Base-by-base conservation (phyloP, 2,888 invertebrate species). In the Lomographa bimaculata region DNA sequence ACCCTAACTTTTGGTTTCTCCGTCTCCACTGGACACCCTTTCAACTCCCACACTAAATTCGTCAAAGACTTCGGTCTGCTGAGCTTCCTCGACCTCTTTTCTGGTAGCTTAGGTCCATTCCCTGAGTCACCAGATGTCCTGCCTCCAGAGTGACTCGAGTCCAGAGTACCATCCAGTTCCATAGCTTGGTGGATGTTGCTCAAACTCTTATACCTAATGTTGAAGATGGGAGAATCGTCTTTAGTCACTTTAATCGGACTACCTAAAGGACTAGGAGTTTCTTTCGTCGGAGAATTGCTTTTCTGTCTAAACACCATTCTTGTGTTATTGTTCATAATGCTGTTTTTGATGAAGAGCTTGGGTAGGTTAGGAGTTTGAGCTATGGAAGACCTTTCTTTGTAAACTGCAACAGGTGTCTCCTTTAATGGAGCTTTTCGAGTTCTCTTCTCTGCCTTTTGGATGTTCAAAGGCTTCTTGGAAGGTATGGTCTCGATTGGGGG, bases 401-500 rank as follows among this genome's bases (percentile, higher is more conserved):
- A 91, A 16, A 87, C 89, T 34, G 81, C 90, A 26, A 91, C 87
- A 3, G 89, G 85, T 0, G 89, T 77, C 52, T 92, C 92, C 60
- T 92, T 91, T 2, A 84, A 64, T 5, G 89, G 83, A 34, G 92
- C 91, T 67, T 92, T 92, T 45, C 95, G 91, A 42, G 95, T 94
- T 58, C 95, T 84, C 66, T 96, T 96, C 71, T 95, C 96, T 4
- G 92, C 92, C 69, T 92, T 90, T 53, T 82, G 89, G 1, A 68
- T 57, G 58, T 84, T 82, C 1, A 86, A 54, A 8, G 93, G 90
- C 75, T 95, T 95, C 76, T 95, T 95, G 19, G 95, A 93, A 0
- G 97, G 97, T 61, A 97, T 97, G 0, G 97, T 97, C 85, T 97
- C 96, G 63, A 97, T 96, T 5, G 97, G 97, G 18, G 97, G 97